Evolutionary conservation across 2,113 vertebrate genomes (phyloP), one percentile per base, ranked within the genome.

Genomic region (Salvator merianae): DNA sequence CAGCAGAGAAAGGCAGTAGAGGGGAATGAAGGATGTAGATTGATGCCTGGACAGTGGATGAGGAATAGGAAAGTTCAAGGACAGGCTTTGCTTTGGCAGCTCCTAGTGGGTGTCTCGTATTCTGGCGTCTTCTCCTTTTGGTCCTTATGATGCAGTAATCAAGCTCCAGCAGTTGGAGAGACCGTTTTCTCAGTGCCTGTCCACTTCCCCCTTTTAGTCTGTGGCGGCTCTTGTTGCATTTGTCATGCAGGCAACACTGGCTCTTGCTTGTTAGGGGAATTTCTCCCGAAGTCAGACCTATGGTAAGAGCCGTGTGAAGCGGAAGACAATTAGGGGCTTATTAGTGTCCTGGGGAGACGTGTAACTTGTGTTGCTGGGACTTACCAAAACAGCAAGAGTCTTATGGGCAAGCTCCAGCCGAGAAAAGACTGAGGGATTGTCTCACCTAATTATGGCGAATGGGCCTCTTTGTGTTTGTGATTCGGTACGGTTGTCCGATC

Each of bases 401-500:
- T 94, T 96, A 95, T 95, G 94, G 92, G 97, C 97, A 97, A 95
- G 97, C 96, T 98, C 98, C 97, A 98, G 96, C 97, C 87, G 97
- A 97, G 97, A 98, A 98, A 97, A 97, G 97, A 97, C 97, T 95
- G 95, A 97, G 96, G 94, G 94, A 96, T 97, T 98, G 98, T 99
- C 98, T 97, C 92, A 97, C 97, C 97, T 98, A 98, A 98, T 99
- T 97, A 99, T 1, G 53, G 94, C 94, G 93, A 97, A 97, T 90
- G 97, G 97, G 96, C 96, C 95, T 96, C 97, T 97, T 97, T 97
- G 97, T 98, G 97, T 99, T 97, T 98, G 96, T 96, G 94, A 92
- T 96, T 98, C 96, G 91, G 94, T 97, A 98, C 97, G 98, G 97
- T 97, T 99, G 98, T 99, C 98, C 94, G 97, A 97, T 98, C 96